A percentile compares a stretch with the other conserved stretches of the same genome.
phyloP scores from a whole-genome alignment of 2,113 vertebrate species.

The Cinclus mexicanus region DNA sequence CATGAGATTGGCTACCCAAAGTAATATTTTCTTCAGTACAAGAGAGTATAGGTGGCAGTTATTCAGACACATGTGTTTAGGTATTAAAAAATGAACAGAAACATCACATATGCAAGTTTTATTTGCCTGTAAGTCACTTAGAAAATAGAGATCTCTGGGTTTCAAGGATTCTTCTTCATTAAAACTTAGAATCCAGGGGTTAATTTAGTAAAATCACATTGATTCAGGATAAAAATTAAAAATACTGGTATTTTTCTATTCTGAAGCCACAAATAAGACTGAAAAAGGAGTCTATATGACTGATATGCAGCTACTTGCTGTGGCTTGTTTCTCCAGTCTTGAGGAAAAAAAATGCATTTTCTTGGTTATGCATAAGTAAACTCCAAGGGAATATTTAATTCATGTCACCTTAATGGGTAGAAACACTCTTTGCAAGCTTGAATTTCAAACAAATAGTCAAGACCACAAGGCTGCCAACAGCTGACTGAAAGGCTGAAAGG shows the following conservation, averaged over 20 bases:
- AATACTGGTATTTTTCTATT: not conserved
- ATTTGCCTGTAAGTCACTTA: not conserved
- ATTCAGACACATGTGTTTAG: not conserved
- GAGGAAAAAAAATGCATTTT: not conserved
- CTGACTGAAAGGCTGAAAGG: slow-evolving; percentile 43
- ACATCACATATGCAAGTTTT: not conserved
- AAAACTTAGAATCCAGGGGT: not conserved
- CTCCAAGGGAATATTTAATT: slow-evolving; percentile 23
- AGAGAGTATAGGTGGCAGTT: not conserved
- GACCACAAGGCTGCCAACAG: not conserved
- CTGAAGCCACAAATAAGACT: not conserved
- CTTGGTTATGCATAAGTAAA: not conserved
- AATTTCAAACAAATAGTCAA: slow-evolving; percentile 28
- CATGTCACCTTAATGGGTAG: not conserved
- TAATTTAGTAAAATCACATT: not conserved
- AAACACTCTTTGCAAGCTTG: not conserved
- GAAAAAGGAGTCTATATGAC: not conserved
- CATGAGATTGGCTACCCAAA: not conserved
- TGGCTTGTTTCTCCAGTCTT: not conserved
- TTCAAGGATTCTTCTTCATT: not conserved
- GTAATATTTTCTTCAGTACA: not conserved
- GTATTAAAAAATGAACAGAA: not conserved
- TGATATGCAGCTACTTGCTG: not conserved
- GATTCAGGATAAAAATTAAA: not conserved
- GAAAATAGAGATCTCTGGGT: not conserved